Evolutionary conservation across 2,888 invertebrate species (phyloP).

Genomic region (Dasysyrphus albostriatus): DNA sequence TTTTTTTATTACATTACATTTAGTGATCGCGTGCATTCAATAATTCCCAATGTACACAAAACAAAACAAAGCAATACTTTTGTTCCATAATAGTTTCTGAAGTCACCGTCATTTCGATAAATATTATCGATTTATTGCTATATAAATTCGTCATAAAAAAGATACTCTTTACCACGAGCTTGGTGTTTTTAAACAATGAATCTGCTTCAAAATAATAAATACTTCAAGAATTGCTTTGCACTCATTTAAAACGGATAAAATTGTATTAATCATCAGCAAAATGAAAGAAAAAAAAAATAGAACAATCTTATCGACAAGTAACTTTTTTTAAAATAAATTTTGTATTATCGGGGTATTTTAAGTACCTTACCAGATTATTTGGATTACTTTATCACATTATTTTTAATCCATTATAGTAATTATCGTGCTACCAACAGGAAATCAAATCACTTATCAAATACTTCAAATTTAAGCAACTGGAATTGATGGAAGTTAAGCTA

Average conservation of each 20-base stretch:
- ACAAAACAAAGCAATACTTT: too few relatives aligned
- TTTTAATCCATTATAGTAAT: slow-evolving; percentile 10
- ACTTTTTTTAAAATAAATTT: slow-evolving; percentile 8
- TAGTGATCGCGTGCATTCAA: too few relatives aligned
- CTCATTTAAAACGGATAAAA: not conserved
- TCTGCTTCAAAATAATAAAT: not conserved
- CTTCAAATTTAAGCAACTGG: not conserved
- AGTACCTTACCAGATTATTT: slow-evolving; percentile 5
- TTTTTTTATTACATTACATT: too few relatives aligned
- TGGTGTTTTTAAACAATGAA: not conserved
- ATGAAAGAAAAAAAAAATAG: not conserved
- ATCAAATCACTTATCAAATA: slow-evolving; percentile 14
- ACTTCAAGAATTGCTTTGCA: not conserved
- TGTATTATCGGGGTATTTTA: not conserved
- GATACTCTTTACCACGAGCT: too few relatives aligned
- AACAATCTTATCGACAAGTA: not conserved
- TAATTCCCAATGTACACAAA: too few relatives aligned
- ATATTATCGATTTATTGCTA: not conserved
- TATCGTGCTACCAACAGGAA: slow-evolving; percentile 57
- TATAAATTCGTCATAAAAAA: not conserved
- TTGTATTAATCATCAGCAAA: not conserved
- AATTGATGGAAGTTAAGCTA: not conserved
- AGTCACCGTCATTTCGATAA: too few relatives aligned
- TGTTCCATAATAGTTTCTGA: too few relatives aligned
- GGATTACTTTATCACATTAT: not conserved